Conservation (phyloP, 1,140 invertebrate genomes). For the Ceratoteleas bidentatus region DNA sequence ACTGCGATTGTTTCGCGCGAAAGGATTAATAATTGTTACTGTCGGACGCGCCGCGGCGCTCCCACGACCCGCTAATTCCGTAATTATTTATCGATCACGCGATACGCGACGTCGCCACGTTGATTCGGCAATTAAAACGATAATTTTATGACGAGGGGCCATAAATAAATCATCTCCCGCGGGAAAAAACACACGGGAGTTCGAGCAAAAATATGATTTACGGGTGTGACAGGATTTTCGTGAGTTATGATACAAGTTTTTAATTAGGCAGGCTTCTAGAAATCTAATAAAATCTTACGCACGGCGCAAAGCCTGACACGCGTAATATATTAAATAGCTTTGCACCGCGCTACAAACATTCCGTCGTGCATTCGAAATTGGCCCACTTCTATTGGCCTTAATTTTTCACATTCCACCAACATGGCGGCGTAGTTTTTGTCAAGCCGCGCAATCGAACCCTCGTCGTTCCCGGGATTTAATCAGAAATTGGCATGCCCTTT, state of each 20-base stretch:
- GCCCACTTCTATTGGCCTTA: slow-evolving; percentile 50
- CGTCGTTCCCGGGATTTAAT: slow-evolving; percentile 67
- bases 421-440: slow-evolving; percentile 28
- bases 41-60: slow-evolving; percentile 24
- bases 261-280: slow-evolving; percentile 60
- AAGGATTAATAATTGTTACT: slow-evolving; percentile 54
- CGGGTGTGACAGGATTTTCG: slow-evolving; percentile 48
- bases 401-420: slow-evolving; percentile 54
- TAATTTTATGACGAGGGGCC: slow-evolving; percentile 30
- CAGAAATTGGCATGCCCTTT: slow-evolving; percentile 73
- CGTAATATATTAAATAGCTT: slow-evolving; percentile 64
- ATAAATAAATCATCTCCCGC: slow-evolving; percentile 52
- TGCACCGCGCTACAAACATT: slow-evolving; percentile 51
- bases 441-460: slow-evolving; percentile 35
- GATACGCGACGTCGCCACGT: neutral
- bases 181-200: slow-evolving; percentile 36
- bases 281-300: slow-evolving; percentile 63
- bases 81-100: slow-evolving; percentile 40
- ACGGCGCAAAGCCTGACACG: slow-evolving; percentile 45
- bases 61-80: slow-evolving; percentile 3
- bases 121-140: slow-evolving; percentile 45
- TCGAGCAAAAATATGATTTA: slow-evolving; percentile 60
- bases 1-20: slow-evolving; percentile 42
- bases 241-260: slow-evolving; percentile 64
- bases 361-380: slow-evolving; percentile 57